These are phyloP conservation scores for Microplitis manilae DNA, from an alignment of 2,888 invertebrate species.

Conservation along the genomic window DNA sequence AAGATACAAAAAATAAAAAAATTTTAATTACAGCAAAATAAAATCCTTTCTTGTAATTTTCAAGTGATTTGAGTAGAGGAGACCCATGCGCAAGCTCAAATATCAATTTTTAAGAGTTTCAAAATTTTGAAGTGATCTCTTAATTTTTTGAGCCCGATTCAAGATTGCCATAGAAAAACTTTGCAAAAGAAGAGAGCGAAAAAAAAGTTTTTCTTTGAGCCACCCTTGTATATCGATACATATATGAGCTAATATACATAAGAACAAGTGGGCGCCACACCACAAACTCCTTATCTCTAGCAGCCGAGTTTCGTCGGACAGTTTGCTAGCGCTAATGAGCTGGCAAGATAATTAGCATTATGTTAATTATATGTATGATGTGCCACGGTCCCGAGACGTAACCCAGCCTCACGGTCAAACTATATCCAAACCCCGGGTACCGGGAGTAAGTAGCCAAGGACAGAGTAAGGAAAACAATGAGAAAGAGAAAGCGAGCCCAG, in stretches of 20 bases:
- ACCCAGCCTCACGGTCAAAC: slow-evolving; percentile 58
- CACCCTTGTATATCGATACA: slow-evolving; percentile 49
- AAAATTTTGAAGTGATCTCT: too few species aligned
- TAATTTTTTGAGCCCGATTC: too few species aligned
- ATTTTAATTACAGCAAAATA: too few species aligned
- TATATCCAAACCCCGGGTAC: neutral
- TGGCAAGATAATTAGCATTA: slow-evolving; percentile 72
- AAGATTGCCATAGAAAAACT: too few species aligned
- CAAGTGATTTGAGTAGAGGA: too few species aligned
- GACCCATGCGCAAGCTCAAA: too few species aligned
- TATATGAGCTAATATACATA: slow-evolving; percentile 39
- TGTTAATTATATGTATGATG: slow-evolving; percentile 67
- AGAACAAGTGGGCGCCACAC: slow-evolving; percentile 16
- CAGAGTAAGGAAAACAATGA: slow-evolving; percentile 1
- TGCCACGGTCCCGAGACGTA: slow-evolving; percentile 60
- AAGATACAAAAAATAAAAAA: too few species aligned
- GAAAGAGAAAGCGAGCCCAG: slow-evolving; percentile 8
- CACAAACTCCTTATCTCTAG: slow-evolving; percentile 65
- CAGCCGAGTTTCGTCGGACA: slow-evolving; percentile 70
- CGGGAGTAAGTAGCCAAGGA: slow-evolving; percentile 26
- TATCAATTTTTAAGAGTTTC: too few species aligned
- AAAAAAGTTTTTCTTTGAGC: neutral
- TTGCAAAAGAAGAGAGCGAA: too few species aligned
- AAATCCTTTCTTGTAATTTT: too few species aligned
- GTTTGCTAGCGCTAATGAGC: slow-evolving; percentile 71